Evolutionary conservation across 1,140 invertebrate species (phyloP).

Genomic region (Panulirus ornatus): DNA sequence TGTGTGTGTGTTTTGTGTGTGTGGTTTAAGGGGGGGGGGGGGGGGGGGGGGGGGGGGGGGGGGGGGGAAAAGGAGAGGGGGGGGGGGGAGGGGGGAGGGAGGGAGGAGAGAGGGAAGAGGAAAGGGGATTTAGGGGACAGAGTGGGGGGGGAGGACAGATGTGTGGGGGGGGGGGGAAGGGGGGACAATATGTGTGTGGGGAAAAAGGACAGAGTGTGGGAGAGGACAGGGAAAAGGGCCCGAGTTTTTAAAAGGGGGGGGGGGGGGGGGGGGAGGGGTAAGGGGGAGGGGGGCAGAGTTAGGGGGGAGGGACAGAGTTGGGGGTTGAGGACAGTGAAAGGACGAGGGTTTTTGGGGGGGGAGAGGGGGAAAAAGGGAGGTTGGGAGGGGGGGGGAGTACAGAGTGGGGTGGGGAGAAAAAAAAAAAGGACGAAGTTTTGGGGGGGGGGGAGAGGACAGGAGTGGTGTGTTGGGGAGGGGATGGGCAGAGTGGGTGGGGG

Average conservation of each 20-base stretch:
- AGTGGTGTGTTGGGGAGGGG: too few relatives aligned
- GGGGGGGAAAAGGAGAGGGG: too few relatives aligned
- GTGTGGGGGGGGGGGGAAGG: neutral
- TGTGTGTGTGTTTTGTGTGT: too few relatives aligned
- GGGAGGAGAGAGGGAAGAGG: too few relatives aligned
- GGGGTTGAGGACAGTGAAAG: too few relatives aligned
- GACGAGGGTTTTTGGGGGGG: neutral
- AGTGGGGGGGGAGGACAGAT: neutral
- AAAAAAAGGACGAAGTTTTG: too few relatives aligned
- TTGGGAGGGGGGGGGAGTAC: neutral
- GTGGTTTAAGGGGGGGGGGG: too few relatives aligned
- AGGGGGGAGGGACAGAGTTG: neutral
- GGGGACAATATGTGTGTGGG: neutral
- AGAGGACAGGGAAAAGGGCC: neutral
- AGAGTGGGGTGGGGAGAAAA: too few relatives aligned
- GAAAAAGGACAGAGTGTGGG: neutral
- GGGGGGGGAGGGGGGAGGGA: too few relatives aligned
- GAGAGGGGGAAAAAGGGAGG: neutral
- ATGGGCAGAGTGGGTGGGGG: too few relatives aligned
- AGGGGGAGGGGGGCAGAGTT: neutral
- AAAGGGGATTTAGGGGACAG: neutral
- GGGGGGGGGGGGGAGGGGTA: neutral
- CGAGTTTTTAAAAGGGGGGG: neutral
- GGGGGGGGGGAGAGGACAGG: too few relatives aligned
- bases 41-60: too few relatives aligned